Percentiles rank a stretch among this genome's conserved stretches.
Evolutionary conservation across 2,888 invertebrate species (phyloP).

Genomic region (Hanleya hanleyi): DNA sequence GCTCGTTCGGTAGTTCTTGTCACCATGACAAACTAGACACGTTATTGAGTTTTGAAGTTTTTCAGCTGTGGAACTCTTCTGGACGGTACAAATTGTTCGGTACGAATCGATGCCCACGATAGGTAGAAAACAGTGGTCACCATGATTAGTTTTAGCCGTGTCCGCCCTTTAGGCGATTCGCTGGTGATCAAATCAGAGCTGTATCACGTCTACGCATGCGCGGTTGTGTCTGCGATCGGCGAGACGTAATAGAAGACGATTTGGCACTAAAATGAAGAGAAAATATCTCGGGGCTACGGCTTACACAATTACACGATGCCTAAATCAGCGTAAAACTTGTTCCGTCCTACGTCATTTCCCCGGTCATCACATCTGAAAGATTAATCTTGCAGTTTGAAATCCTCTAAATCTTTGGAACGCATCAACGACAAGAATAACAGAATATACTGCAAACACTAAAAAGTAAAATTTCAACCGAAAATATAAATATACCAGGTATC

Average conservation of each 20-base stretch:
- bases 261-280: conserved; percentile 4
- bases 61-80: too few relatives aligned
- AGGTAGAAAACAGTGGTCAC: neutral
- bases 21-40: too few relatives aligned
- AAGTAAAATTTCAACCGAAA: too few relatives aligned
- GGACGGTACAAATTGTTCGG: neutral
- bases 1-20: too few relatives aligned
- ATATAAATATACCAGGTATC: too few relatives aligned
- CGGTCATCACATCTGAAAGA: too few relatives aligned
- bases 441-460: too few relatives aligned
- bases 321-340: neutral
- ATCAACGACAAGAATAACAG: too few relatives aligned
- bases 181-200: neutral
- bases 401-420: too few relatives aligned
- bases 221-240: neutral
- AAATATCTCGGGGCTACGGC: neutral
- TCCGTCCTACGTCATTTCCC: neutral
- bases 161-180: neutral
- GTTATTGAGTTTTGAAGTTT: too few relatives aligned
- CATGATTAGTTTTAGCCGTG: neutral
- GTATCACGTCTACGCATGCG: neutral
- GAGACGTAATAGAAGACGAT: neutral
- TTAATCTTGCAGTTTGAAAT: too few relatives aligned
- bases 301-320: neutral
- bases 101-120: neutral